phyloP scores from a whole-genome alignment of 1,140 invertebrate genomes.

The Bombus pyrosoma region DNA sequence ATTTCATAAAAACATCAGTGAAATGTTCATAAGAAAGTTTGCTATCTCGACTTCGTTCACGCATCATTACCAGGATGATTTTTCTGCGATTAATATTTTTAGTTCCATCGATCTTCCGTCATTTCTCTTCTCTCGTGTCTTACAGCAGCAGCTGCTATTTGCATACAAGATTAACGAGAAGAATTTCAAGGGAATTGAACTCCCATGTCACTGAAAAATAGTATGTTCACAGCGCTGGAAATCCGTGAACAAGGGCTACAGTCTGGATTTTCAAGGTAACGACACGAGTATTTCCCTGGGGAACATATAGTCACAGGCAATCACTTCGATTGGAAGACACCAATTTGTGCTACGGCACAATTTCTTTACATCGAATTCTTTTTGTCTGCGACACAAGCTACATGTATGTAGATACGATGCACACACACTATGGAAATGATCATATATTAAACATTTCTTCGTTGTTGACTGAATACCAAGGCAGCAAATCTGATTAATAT shows the following conservation, averaged over 20 bases:
- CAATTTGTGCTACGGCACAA: conserved; percentile 41
- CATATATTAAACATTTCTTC: no score
- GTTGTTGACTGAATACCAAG: neutral
- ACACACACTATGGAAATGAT: no score
- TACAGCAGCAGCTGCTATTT: neutral
- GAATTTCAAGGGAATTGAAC: neutral
- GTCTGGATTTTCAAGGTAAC: conserved; percentile 59
- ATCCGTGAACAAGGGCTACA: conserved; percentile 40
- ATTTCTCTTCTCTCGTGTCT: neutral
- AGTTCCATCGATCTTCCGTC: neutral
- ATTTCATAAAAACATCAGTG: neutral
- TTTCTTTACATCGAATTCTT: conserved; percentile 45
- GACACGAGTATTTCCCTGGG: conserved; percentile 57
- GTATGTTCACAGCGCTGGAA: neutral
- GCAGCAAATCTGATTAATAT: neutral
- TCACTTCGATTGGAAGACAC: conserved; percentile 53
- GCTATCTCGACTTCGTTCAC: neutral
- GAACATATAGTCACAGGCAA: conserved; percentile 46
- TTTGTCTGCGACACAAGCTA: conserved; percentile 3
- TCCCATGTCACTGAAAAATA: conserved; percentile 17
- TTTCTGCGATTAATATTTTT: neutral
- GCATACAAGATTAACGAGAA: conserved; percentile 14
- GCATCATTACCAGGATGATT: neutral
- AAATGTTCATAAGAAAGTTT: neutral
- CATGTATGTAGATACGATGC: no score